Evolutionary conservation across 2,797 vertebrate genomes (phyloP).

Genomic region (Acanthiza pusilla): DNA sequence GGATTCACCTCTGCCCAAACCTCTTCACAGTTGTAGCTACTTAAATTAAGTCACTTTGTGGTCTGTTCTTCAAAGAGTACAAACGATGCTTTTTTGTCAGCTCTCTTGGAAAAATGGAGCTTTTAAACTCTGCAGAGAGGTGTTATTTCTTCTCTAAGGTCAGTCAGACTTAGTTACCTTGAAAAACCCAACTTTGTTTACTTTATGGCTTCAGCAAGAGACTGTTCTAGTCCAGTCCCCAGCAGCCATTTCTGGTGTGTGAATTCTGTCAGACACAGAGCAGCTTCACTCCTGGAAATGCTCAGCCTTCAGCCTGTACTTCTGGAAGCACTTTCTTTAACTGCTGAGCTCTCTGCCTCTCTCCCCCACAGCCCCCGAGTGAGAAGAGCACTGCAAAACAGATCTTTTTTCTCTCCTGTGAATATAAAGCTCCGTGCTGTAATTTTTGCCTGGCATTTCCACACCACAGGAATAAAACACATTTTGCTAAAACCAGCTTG

Average conservation of each 20-base stretch:
- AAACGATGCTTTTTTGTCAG: not conserved
- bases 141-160: slow-evolving; percentile 15
- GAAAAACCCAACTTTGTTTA: slow-evolving; percentile 11
- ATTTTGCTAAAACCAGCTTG: not conserved
- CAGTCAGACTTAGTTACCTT: slow-evolving; percentile 12
- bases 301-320: not conserved
- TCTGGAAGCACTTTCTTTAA: not conserved
- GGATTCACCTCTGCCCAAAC: slow-evolving; percentile 42
- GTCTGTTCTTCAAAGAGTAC: slow-evolving; percentile 32
- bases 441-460: not conserved
- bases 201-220: not conserved
- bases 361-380: not conserved
- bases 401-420: not conserved
- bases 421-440: not conserved
- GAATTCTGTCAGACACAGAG: not conserved
- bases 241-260: not conserved
- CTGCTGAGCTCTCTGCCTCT: not conserved
- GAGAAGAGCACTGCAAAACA: not conserved
- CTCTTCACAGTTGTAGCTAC: slow-evolving; percentile 27
- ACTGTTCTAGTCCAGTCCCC: not conserved
- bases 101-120: not conserved
- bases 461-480: not conserved
- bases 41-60: slow-evolving; percentile 48
- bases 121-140: slow-evolving; percentile 16
- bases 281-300: not conserved